These are phyloP conservation scores for Microtus ochrogaster DNA, from an alignment of 2,113 vertebrate genomes.

Conservation along the genomic window DNA sequence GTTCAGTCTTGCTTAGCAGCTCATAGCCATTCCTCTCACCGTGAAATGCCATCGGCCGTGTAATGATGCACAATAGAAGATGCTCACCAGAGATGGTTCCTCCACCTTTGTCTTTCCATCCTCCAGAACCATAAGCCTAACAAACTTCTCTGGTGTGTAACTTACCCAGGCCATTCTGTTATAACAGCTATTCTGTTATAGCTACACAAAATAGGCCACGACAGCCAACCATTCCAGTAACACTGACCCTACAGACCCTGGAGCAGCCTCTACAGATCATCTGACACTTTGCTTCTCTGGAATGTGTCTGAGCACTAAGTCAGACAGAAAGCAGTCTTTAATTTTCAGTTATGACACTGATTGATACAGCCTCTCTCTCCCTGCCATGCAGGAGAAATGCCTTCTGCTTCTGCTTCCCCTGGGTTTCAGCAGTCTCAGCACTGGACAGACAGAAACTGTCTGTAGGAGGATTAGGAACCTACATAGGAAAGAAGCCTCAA, in stretches of 20 bases:
- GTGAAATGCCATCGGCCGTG: neutral
- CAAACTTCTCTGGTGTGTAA: neutral
- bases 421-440: neutral
- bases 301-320: neutral
- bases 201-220: neutral
- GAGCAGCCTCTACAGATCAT: neutral
- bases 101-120: neutral
- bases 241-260: neutral
- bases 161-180: neutral
- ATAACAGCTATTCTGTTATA: neutral
- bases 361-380: neutral
- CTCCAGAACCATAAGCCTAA: neutral
- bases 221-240: neutral
- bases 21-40: neutral
- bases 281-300: neutral
- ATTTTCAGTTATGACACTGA: slow-evolving; percentile 30
- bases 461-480: neutral
- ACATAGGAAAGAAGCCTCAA: neutral
- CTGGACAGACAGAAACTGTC: neutral
- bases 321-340: neutral
- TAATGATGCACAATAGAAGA: no score
- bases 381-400: neutral
- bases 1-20: no score
- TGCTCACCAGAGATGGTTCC: neutral
- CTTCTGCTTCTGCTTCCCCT: neutral